These are phyloP conservation scores for Dasypus novemcinctus DNA, from an alignment of 2,113 vertebrate species.

Conservation along the genomic window DNA sequence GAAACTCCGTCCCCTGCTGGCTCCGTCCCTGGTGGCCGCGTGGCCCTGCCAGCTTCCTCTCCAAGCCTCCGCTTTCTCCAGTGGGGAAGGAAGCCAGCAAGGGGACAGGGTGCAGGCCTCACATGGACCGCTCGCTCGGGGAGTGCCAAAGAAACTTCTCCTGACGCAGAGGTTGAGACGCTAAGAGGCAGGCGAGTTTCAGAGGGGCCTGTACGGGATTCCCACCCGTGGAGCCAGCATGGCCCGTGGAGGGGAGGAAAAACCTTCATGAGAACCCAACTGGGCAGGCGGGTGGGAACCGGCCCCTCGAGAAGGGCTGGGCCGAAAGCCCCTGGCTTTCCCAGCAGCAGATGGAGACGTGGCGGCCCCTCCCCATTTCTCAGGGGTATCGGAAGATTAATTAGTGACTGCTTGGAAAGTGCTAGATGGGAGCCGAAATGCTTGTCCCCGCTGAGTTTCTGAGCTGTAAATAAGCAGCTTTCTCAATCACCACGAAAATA, in stretches of 20 bases:
- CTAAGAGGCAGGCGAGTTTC: not conserved
- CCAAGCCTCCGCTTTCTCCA: not conserved
- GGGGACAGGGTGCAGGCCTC: not conserved
- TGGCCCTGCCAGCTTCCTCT: not conserved
- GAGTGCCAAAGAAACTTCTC: not conserved
- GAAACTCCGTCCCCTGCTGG: not conserved
- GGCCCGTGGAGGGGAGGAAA: not conserved
- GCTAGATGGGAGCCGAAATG: slow-evolving; percentile 5
- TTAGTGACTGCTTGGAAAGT: slow-evolving; percentile 62
- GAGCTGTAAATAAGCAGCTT: slow-evolving; percentile 67
- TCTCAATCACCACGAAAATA: not conserved
- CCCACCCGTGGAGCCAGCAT: not conserved
- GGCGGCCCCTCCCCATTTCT: slow-evolving; percentile 52
- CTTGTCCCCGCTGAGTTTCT: slow-evolving; percentile 32
- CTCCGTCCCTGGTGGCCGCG: not conserved
- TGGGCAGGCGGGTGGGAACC: not conserved
- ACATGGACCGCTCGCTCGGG: not conserved
- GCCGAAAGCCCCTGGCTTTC: not conserved
- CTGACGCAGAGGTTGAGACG: not conserved
- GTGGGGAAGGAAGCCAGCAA: not conserved
- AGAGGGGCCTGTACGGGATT: not conserved
- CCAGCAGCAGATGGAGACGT: slow-evolving; percentile 52
- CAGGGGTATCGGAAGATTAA: slow-evolving; percentile 68
- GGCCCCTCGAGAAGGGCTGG: not conserved
- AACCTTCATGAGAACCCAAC: slow-evolving; percentile 48